These are phyloP conservation scores for Vollenhovia emeryi DNA, from an alignment of 1,140 invertebrate genomes.

Conservation along the genomic window DNA sequence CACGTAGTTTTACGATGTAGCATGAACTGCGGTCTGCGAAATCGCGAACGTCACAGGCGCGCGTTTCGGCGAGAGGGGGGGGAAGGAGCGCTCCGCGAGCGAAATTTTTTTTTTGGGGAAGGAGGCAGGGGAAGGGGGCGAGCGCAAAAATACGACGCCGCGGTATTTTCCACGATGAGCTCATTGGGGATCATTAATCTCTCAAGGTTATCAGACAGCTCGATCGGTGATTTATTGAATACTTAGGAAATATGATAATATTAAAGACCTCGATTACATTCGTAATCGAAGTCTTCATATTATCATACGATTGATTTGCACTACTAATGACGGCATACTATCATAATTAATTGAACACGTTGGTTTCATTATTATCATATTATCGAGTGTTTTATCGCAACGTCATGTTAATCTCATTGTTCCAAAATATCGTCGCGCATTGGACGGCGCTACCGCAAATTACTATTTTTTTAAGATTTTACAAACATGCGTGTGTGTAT, in stretches of 20 bases:
- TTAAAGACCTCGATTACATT: background rate
- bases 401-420: background rate
- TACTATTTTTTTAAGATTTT: slow-evolving; percentile 1
- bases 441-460: background rate
- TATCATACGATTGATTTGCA: no score
- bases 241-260: background rate
- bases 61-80: background rate
- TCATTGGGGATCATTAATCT: background rate
- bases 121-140: no score
- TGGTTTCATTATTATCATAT: background rate
- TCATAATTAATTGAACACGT: no score
- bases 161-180: slow-evolving; percentile 23
- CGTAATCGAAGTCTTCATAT: no score
- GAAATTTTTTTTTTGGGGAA: background rate
- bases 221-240: background rate
- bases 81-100: background rate
- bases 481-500: background rate
- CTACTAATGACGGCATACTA: no score
- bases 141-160: background rate
- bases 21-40: background rate
- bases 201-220: background rate
- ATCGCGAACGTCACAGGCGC: background rate
- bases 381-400: background rate
- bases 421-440: background rate
- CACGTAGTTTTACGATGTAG: slow-evolving; percentile 40